Conservation (phyloP, 37 sponge, comb jelly and placozoan genomes). For the Dysidea cf. avara region DNA sequence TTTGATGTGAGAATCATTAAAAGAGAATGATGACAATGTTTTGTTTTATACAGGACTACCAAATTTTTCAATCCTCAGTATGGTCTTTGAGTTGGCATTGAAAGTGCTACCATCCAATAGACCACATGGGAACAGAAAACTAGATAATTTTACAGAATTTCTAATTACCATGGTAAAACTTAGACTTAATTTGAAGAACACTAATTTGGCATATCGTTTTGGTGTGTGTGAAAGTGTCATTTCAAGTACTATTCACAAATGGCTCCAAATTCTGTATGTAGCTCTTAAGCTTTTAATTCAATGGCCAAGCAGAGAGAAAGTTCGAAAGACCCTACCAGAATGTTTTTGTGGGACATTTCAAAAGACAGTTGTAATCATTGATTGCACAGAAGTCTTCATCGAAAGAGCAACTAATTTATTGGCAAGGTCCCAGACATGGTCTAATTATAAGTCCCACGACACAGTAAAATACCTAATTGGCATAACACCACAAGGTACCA, state of each 20-base stretch:
- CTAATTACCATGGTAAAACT: background rate
- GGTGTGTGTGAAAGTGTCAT: background rate
- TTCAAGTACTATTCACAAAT: constrained; percentile 11
- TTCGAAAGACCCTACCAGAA: constrained; percentile 17
- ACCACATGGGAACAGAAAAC: too few species aligned
- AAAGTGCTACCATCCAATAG: too few species aligned
- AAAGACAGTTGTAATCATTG: constrained; percentile 6
- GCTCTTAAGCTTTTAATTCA: background rate
- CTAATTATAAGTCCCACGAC: constrained; percentile 27
- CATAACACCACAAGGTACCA: constrained; percentile 27
- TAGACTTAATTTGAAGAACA: background rate
- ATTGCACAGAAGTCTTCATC: constrained; percentile 37
- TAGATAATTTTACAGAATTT: too few species aligned
- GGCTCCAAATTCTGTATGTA: constrained; percentile 12
- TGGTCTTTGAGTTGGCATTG: too few species aligned
- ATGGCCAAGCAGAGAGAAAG: constrained; percentile 1
- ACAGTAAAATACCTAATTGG: constrained; percentile 38
- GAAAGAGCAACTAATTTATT: too few species aligned
- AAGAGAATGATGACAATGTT: too few species aligned
- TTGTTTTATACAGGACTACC: too few species aligned
- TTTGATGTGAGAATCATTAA: too few species aligned
- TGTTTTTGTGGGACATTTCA: too few species aligned
- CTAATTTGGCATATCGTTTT: constrained; percentile 13
- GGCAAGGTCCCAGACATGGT: too few species aligned
- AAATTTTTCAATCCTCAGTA: too few species aligned